phyloP scores from a whole-genome alignment of 2,888 invertebrate genomes.

The Desoria tigrina region DNA sequence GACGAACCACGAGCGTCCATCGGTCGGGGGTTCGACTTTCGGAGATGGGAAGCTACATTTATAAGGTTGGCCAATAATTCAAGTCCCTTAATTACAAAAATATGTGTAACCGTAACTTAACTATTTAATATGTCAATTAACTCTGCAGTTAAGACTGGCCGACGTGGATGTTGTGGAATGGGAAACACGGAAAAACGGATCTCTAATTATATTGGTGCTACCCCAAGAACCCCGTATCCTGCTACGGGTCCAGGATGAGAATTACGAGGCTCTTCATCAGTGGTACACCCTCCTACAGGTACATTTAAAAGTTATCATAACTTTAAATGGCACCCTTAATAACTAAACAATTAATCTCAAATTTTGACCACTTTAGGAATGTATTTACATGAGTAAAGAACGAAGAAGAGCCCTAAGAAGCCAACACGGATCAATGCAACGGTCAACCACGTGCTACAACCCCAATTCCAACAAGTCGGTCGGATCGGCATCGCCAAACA shows the following conservation, averaged over 20 bases:
- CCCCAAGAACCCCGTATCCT: slow-evolving; percentile 58
- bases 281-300: slow-evolving; percentile 68
- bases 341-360: slow-evolving; percentile 5
- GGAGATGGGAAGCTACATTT: slow-evolving; percentile 69
- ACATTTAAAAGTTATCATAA: too few species aligned
- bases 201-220: slow-evolving; percentile 64
- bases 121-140: too few species aligned
- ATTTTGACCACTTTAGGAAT: slow-evolving; percentile 59
- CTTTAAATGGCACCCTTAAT: too few species aligned
- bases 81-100: background rate
- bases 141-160: slow-evolving; percentile 62
- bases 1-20: slow-evolving; percentile 59
- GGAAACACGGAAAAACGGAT: slow-evolving; percentile 68
- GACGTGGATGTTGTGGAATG: slow-evolving; percentile 69
- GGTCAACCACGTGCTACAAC: background rate
- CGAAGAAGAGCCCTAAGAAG: slow-evolving; percentile 63
- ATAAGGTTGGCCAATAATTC: slow-evolving; percentile 61
- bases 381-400: slow-evolving; percentile 67
- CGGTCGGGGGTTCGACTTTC: slow-evolving; percentile 61
- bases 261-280: slow-evolving; percentile 64
- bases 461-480: slow-evolving; percentile 11
- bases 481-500: slow-evolving; percentile 24
- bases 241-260: slow-evolving; percentile 57
- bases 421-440: slow-evolving; percentile 57
- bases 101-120: too few species aligned